phyloP scores from a whole-genome alignment of 1,140 invertebrate genomes.

The Dendroctonus ponderosae region DNA sequence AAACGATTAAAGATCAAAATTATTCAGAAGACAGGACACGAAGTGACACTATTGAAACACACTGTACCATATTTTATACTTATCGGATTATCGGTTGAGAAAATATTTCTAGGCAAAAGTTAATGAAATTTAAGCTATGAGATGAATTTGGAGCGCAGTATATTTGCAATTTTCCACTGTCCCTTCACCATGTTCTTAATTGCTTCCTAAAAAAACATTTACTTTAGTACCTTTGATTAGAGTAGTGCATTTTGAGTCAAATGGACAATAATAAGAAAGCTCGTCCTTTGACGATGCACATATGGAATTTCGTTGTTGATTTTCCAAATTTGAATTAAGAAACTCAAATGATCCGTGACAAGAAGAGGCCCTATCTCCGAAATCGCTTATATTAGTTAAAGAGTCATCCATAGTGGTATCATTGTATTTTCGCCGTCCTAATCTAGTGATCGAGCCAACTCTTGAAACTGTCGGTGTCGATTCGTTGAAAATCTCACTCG shows the following conservation, averaged over 20 bases:
- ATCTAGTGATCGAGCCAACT: constrained; percentile 35
- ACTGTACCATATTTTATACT: too few relatives aligned
- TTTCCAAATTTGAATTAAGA: constrained; percentile 28
- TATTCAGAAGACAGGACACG: too few relatives aligned
- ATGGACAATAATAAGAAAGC: constrained; percentile 33
- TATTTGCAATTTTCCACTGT: too few relatives aligned
- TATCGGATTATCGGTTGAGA: too few relatives aligned
- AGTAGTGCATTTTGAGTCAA: constrained; percentile 16
- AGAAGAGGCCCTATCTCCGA: constrained; percentile 35
- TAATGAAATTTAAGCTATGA: too few relatives aligned
- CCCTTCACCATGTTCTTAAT: too few relatives aligned
- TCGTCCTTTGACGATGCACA: constrained; percentile 3
- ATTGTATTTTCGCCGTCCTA: constrained; percentile 34
- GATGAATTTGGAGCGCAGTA: too few relatives aligned
- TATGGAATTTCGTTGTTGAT: constrained; percentile 23
- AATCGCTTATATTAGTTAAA: constrained; percentile 32
- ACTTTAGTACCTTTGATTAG: constrained; percentile 20
- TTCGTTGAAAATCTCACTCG: constrained; percentile 46
- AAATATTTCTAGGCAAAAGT: too few relatives aligned
- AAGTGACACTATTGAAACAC: too few relatives aligned
- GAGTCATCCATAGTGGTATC: constrained; percentile 15
- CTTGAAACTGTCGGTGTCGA: constrained; percentile 39
- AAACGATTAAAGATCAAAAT: too few relatives aligned
- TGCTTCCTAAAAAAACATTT: too few relatives aligned
- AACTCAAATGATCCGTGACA: constrained; percentile 46